Conservation (phyloP, 2,888 invertebrate genomes). For the Cristatella mucedo region DNA sequence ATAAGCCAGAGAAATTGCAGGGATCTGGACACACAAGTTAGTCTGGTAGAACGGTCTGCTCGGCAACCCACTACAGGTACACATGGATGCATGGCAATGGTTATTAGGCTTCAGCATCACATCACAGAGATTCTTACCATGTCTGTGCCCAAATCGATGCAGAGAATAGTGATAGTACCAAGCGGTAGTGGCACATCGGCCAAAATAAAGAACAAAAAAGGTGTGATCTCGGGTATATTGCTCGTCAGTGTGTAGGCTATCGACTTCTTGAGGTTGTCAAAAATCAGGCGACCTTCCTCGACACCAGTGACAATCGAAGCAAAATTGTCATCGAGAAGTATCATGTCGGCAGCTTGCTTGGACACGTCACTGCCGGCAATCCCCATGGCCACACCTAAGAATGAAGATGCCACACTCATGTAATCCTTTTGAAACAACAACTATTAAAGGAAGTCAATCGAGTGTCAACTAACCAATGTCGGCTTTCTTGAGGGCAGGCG, state of each 20-base stretch:
- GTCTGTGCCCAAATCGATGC: slow-evolving; percentile 15
- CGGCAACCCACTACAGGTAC: no score
- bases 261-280: slow-evolving; percentile 17
- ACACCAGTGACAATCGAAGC: slow-evolving; percentile 52
- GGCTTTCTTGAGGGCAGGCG: slow-evolving; percentile 59
- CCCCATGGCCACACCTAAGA: slow-evolving; percentile 67
- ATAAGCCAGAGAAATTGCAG: slow-evolving; percentile 80
- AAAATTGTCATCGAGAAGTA: slow-evolving; percentile 16
- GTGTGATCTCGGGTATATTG: slow-evolving; percentile 15
- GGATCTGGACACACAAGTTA: slow-evolving; percentile 50
- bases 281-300: slow-evolving; percentile 47
- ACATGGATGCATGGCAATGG: no score
- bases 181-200: slow-evolving; percentile 13
- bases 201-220: slow-evolving; percentile 15
- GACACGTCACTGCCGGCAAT: slow-evolving; percentile 85
- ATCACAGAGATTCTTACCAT: slow-evolving; percentile 11
- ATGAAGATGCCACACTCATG: no score
- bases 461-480: slow-evolving; percentile 37
- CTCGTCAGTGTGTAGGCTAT: slow-evolving; percentile 16
- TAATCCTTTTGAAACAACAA: neutral
- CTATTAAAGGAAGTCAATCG: neutral
- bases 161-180: slow-evolving; percentile 14
- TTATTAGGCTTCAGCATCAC: no score
- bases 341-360: slow-evolving; percentile 42
- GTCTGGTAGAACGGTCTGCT: no score